Evolutionary conservation across 2,113 vertebrate species (phyloP).

Genomic region (Esox niger): DNA sequence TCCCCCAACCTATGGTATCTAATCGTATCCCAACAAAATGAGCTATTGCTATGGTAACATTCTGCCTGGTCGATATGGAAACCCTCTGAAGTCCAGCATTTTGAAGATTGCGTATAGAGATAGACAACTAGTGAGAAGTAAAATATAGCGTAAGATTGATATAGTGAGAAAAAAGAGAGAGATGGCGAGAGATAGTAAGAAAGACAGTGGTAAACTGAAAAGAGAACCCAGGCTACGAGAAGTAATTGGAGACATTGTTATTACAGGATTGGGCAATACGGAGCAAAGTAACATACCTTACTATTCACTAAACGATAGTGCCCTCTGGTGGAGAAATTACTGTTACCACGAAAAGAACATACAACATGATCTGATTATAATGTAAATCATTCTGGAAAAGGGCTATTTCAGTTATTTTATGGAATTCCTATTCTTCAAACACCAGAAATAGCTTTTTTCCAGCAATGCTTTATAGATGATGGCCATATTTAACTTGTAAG

Average conservation of each 20-base stretch:
- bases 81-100: constrained; percentile 66
- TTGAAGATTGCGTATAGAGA: background rate
- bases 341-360: constrained; percentile 18
- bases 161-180: background rate
- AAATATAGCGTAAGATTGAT: background rate
- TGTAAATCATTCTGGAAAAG: no score
- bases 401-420: no score
- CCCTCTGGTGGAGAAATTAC: constrained; percentile 16
- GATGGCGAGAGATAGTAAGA: background rate
- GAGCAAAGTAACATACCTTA: no score
- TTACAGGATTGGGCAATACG: no score
- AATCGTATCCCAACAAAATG: constrained; percentile 66
- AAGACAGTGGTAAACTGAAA: background rate
- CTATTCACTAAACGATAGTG: constrained; percentile 46
- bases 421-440: no score
- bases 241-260: no score
- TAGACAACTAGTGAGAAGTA: background rate
- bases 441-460: no score
- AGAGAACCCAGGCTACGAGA: background rate
- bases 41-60: constrained; percentile 75
- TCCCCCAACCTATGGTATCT: constrained; percentile 55
- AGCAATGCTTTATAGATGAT: no score
- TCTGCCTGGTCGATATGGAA: constrained; percentile 71
- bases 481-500: no score
- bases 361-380: no score